These are phyloP conservation scores for Ceratotherium simum DNA, from an alignment of 2,113 vertebrate species.

Conservation along the genomic window DNA sequence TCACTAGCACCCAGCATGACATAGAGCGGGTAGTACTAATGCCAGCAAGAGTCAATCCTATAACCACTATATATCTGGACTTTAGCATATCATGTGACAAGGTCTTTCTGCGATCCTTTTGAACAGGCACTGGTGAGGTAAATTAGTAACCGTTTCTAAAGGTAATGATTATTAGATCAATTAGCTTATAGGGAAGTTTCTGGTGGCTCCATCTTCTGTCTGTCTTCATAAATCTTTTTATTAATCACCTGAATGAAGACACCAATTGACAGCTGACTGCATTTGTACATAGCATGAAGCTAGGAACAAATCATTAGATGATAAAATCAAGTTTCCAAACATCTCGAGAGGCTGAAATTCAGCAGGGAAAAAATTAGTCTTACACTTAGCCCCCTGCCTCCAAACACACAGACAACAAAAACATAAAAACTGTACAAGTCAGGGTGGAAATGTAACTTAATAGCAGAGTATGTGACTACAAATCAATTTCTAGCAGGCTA, in stretches of 20 bases:
- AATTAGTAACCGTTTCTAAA: background rate
- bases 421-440: background rate
- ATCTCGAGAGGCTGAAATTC: background rate
- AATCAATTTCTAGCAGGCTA: background rate
- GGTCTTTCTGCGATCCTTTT: background rate
- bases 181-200: background rate
- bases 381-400: background rate
- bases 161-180: background rate
- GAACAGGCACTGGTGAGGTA: background rate
- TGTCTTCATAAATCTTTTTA: constrained; percentile 24
- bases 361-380: background rate
- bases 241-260: background rate
- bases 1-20: background rate
- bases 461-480: background rate
- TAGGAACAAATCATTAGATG: background rate
- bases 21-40: background rate
- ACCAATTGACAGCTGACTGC: background rate
- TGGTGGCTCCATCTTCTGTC: background rate
- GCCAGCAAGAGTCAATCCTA: background rate
- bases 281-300: background rate
- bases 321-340: constrained; percentile 5
- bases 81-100: background rate
- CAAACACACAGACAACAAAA: background rate
- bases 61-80: background rate
- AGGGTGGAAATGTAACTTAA: background rate